Base-by-base conservation (phyloP, 2,888 invertebrate genomes). In the Drosophila buzzatii region DNA sequence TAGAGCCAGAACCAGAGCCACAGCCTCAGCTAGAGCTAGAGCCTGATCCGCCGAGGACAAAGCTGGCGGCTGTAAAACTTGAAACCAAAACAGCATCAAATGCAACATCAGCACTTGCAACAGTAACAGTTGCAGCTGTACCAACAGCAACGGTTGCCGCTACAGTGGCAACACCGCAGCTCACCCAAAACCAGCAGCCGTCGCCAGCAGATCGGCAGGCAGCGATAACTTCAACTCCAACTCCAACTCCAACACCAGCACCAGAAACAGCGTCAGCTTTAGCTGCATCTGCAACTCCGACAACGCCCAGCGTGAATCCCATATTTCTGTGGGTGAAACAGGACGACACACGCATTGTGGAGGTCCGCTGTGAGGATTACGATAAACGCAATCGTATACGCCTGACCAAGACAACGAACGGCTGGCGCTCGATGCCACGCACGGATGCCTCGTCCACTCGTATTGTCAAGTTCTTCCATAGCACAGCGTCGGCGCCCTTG, bases 351-450 rank as follows among this genome's bases (percentile, higher is more conserved):
- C 95, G 95, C 92, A 97, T 97, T 93, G 95, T 96, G 91, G 96
- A 96, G 93, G 97, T 97, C 86, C 95, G 96, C 93, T 97, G 97
- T 94, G 97, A 97, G 93, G 97, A 97, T 92, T 97, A 97, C 94
- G 97, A 97, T 94, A 95, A 96, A 92, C 94, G 96, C 70, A 97
- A 97, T 93, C 96, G 97, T 72, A 96, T 97, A 90, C 95, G 96
- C 89, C 94, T 97, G 91, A 96, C 96, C 82, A 97, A 97, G 92
- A 97, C 97, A 27, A 94, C 96, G 49, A 94, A 95, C 92, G 97
- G 97, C 88, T 97, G 97, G 97, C 95, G 96, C 70, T 96, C 96
- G 68, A 96, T 96, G 93, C 97, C 97, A 85, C 95, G 96, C 86
- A 97, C 97, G 57, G 96, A 96, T 92, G 91, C 92, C 53, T 83